Base-by-base conservation (phyloP, 2,888 invertebrate species). In the Lissonota sp. region DNA sequence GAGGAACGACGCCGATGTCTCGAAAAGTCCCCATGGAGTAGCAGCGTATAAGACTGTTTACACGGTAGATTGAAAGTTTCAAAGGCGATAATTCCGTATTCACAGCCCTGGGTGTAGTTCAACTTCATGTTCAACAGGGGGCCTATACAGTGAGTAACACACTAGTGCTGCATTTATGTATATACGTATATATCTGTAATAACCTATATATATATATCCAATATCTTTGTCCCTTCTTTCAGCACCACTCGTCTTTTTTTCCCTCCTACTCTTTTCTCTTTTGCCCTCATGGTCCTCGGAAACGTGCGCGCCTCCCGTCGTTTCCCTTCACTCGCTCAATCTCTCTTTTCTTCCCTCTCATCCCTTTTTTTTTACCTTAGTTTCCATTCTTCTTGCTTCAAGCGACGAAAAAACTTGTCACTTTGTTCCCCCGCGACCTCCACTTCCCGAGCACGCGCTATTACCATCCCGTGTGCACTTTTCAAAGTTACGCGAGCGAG, bases 11-110 rank as follows among this genome's bases (percentile, higher is more conserved):
- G 71, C 71, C 51, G 39, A 40, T 51, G 42, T 67, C 51, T 64
- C 75, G 77, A 44, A 55, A 49, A 72, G 73, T 85, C 86, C 84
- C 86, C 12, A 39, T 44, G 57, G 87, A 82, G 85, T 71, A 26
- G 3, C 26, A 75, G 77, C 78, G 79, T 83, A n/a, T n/a, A n/a
- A 83, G 79, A 82, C 84, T 87, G 85, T 84, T 84, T 85, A 75
- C 84, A 83, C 77, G 84, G 80, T 85, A 87, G 88, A 89, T 90
- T 88, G 90, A 90, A 90, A 88, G 85, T 90, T 86, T 88, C 85
- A 84, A 83, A 74, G 86, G 85, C 85, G 87, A 89, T 90, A 88
- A 90, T 90, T 89, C 82, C 81, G 80, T 85, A 85, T 83, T 84
- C 85, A 83, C 88, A 85, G 84, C 87, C 79, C 51, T 26, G 86